Base-by-base conservation (phyloP, 2,797 vertebrate species). In the Urosaurus nigricauda region DNA sequence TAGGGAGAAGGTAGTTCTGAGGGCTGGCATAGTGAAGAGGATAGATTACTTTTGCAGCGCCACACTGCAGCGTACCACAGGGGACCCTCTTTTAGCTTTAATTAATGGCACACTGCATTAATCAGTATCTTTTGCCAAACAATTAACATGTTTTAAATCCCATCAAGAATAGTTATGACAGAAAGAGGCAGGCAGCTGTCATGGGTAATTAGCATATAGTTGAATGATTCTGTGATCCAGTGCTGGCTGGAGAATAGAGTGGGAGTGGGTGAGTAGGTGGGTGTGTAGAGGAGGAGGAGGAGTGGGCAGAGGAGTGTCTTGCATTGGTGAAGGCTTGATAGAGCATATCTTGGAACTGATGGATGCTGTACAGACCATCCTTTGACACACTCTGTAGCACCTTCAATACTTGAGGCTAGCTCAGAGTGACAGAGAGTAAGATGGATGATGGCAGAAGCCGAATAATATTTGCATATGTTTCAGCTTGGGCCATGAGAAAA, bases 61-160 rank as follows among this genome's bases (percentile, higher is more conserved):
- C 51, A 60, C 0, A 1, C 0, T 0, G 81, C 0, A 0, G 1
- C 2, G 5, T 24, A 92, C 85, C 92, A 0, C 11, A 93, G 91
- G 90, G 92, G 88, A 70, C 0, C 21, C 89, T 93, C 89, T 90
- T 91, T 94, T 80, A 79, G 90, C 86, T 71, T 68, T 93, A 95
- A 96, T 95, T 95, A 94, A 92, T 89, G 80, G 89, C 0, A 0
- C 14, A 86, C 81, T 86, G 80, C 37, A 11, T 91, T 94, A 94
- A 93, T 90, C 0, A 51, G 82, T 90, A 94, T 92, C 93, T 94
- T 77, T 78, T 92, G 89, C 90, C 87, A 68, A 91, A 88, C 89
- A 93, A 95, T 95, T 90, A 96, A 91, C 87, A 71, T 75, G 87
- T 94, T 89, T 93, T 91, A 89, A 65, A 75, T 79, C 43, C 93